Evolutionary conservation across 2,113 vertebrate species (phyloP).

Genomic region (Lasiurus cinereus): DNA sequence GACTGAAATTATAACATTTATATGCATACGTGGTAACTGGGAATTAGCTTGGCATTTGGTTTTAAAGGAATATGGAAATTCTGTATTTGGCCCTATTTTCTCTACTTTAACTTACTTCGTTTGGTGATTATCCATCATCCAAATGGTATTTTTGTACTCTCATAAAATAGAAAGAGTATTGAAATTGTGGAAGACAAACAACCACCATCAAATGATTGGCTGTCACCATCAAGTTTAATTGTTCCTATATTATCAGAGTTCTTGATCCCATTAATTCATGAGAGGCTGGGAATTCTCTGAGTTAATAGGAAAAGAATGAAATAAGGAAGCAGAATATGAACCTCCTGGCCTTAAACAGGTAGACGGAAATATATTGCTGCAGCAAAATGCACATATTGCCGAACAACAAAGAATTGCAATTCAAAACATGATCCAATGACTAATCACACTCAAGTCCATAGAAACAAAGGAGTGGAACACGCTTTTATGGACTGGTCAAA

Average conservation of each 20-base stretch:
- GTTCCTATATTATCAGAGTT: background rate
- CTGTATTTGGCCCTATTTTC: background rate
- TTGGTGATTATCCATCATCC: background rate
- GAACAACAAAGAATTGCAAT: background rate
- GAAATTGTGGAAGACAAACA: background rate
- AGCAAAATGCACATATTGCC: background rate
- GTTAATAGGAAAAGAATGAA: background rate
- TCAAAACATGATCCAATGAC: background rate
- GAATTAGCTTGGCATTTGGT: background rate
- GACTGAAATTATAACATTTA: conserved; percentile 15
- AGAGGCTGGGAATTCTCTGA: background rate
- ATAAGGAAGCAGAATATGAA: background rate
- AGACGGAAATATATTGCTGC: too few relatives aligned
- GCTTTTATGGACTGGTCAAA: background rate
- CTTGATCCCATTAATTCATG: background rate
- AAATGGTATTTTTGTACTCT: background rate
- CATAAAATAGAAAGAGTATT: background rate
- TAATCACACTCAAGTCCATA: background rate
- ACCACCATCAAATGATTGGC: background rate
- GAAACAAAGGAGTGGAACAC: background rate
- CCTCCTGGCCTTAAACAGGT: background rate
- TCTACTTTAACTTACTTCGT: background rate
- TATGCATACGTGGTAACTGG: background rate
- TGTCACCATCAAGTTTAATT: background rate
- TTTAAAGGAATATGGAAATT: background rate